A percentile compares a stretch with the other conserved stretches of the same genome.
Conservation (phyloP, 2,797 vertebrate genomes). For the Lepilemur septentrionalis region DNA sequence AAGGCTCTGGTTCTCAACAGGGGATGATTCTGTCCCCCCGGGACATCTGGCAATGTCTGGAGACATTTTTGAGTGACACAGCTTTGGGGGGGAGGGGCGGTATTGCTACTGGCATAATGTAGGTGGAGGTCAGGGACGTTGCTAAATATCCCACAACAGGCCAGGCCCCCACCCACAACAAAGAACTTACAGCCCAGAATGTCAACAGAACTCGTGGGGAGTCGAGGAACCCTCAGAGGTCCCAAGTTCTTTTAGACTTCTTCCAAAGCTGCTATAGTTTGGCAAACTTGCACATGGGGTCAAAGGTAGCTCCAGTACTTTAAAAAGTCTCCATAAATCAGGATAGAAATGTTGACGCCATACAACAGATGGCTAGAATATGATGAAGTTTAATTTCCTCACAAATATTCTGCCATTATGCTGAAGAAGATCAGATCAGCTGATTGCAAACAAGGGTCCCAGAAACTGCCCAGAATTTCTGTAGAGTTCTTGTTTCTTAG, state of each 20-base stretch:
- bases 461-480: constrained; percentile 23
- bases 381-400: constrained; percentile 69
- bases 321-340: not conserved
- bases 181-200: not conserved
- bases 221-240: not conserved
- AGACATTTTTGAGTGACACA: not conserved
- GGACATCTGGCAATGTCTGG: not conserved
- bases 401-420: constrained; percentile 43
- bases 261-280: not conserved
- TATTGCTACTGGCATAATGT: not conserved
- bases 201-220: not conserved
- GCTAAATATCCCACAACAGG: not conserved
- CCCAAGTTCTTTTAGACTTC: not conserved
- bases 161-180: not conserved
- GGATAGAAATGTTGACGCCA: not conserved
- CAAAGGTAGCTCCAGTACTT: constrained; percentile 20
- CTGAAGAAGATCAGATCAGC: constrained; percentile 47
- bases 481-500: constrained; percentile 3
- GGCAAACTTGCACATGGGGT: not conserved
- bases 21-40: not conserved
- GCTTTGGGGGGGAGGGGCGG: too few species aligned
- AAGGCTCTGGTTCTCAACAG: constrained; percentile 12
- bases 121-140: not conserved
- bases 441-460: constrained; percentile 28
- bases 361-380: not conserved